Evolutionary conservation across 1,140 invertebrate species (phyloP), one percentile per base, ranked within the genome.

Genomic region (Fopius arisanus): DNA sequence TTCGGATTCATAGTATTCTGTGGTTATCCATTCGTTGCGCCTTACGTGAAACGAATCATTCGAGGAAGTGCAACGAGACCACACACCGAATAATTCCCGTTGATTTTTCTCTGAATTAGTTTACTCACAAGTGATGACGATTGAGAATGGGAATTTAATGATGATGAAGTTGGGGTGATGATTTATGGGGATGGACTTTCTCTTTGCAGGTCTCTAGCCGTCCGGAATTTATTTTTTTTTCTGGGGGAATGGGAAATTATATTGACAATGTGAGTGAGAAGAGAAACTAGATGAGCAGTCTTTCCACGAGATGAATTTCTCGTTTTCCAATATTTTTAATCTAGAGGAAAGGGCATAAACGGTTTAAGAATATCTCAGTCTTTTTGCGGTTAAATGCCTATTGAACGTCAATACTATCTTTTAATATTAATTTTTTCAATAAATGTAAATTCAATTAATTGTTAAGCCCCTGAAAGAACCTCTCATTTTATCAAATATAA

Each of bases 1-100:
- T 89, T 89, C 21, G 93, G 91, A 31, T 91, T 91, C 51, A 82
- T 92, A 62, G 80, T 92, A 19, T 94, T 93, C 77, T 70, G 91
- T 0, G 77, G 88, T 0, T 94, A 92, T 89, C 89, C 90, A 0
- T 16, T 92, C 1, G 72, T 90, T 10, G 85, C 84, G 21, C 86
- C 88, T 21, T 75, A 85, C 28, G 75, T 90, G 3, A 89, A 87
- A 63, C 80, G 74, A n/a, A 29, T 82, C 6, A 43, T 89, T 16
- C 72, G 78, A 0, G 76, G 76, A 63, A 81, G 70, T 37, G 70
- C 6, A 48, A n/a, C 1, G 9, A 63, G 43, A n/a, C 40, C 73
- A 19, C 72, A 66, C 9, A 12, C 62, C 9, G 80, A 78, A 66
- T 71, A 75, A 70, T 31, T 43, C 19, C 75, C 26, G 10, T 26